Evolutionary conservation across 2,888 invertebrate genomes (phyloP).

Genomic region (Acronicta leporina): DNA sequence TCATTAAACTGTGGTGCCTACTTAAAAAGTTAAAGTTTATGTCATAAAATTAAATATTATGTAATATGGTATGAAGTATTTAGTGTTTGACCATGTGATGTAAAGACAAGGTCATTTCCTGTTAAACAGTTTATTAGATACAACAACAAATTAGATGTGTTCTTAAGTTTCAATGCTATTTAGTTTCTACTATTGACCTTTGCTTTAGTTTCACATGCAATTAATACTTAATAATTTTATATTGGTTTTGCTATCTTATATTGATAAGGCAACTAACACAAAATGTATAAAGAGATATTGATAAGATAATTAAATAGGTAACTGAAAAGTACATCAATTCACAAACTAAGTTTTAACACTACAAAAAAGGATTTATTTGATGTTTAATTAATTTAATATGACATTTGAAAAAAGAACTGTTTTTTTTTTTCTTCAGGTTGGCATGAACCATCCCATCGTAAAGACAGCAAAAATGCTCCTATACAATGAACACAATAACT

Average conservation of each 20-base stretch:
- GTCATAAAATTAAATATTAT: slow-evolving; percentile 57
- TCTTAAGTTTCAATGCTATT: slow-evolving; percentile 19
- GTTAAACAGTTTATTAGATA: slow-evolving; percentile 19
- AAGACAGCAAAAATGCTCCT: slow-evolving; percentile 95
- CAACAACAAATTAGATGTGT: slow-evolving; percentile 26
- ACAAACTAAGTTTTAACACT: too few relatives aligned
- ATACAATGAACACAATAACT: slow-evolving; percentile 94
- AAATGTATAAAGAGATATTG: background rate
- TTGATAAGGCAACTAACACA: slow-evolving; percentile 16
- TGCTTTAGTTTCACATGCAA: slow-evolving; percentile 4
- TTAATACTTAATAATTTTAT: background rate
- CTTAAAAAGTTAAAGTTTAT: slow-evolving; percentile 18
- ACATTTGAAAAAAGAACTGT: background rate
- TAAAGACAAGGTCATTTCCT: slow-evolving; percentile 64
- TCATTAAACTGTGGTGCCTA: background rate
- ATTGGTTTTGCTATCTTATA: background rate
- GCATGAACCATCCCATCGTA: slow-evolving; percentile 95
- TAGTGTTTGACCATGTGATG: slow-evolving; percentile 53
- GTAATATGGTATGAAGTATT: slow-evolving; percentile 54
- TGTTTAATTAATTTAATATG: too few relatives aligned
- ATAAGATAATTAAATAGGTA: background rate
- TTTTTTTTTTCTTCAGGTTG: slow-evolving; percentile 84
- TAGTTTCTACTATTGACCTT: slow-evolving; percentile 6
- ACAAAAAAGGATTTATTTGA: too few relatives aligned
- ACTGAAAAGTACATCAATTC: background rate